Evolutionary conservation across 2,113 vertebrate species (phyloP).

Genomic region (Calonectris borealis): DNA sequence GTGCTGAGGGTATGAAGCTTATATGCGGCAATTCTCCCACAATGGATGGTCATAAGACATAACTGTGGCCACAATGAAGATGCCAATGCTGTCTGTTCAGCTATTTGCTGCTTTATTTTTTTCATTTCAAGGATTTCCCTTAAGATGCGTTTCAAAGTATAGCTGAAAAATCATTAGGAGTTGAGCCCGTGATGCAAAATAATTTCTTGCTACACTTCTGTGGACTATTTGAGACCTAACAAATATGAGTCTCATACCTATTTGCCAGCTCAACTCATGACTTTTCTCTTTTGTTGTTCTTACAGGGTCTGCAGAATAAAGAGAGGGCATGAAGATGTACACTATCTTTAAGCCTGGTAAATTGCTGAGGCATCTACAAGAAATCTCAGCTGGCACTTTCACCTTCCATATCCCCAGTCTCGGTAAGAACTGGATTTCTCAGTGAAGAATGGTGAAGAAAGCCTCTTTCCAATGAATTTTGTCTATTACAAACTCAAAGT

Average conservation of each 20-base stretch:
- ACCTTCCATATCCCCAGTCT: background rate
- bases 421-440: background rate
- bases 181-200: background rate
- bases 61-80: conserved; percentile 28
- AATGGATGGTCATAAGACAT: background rate
- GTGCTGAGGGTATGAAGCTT: background rate
- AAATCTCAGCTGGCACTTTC: background rate
- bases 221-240: background rate
- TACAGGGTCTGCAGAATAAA: background rate
- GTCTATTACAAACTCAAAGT: background rate
- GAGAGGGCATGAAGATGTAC: background rate
- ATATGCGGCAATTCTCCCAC: conserved; percentile 3
- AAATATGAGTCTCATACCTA: background rate
- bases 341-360: background rate
- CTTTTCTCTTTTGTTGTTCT: background rate
- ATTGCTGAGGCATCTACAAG: background rate
- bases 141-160: background rate
- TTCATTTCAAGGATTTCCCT: background rate
- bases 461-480: background rate
- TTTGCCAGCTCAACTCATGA: background rate
- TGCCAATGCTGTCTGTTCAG: conserved; percentile 3
- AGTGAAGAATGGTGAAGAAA: background rate
- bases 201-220: background rate
- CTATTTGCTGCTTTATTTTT: background rate
- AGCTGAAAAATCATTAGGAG: background rate